Percentiles rank a stretch among this genome's conserved stretches.
phyloP scores from a whole-genome alignment of 2,888 invertebrate genomes.

The Amiota communis region DNA sequence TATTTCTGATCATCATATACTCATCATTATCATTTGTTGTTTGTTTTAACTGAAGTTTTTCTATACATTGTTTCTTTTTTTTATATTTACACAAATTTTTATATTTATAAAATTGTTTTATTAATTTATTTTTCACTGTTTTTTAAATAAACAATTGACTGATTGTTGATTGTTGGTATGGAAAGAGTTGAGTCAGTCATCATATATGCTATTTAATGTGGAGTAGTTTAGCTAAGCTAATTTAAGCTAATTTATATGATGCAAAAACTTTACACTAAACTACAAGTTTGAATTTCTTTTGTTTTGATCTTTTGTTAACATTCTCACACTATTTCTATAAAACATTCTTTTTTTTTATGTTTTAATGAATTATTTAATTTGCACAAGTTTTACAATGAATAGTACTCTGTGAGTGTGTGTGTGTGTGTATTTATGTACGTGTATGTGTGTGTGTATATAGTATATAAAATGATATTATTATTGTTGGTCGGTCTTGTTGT shows the following conservation, averaged over 20 bases:
- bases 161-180: background rate
- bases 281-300: conserved; percentile 29
- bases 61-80: too few species aligned
- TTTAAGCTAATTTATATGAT: too few species aligned
- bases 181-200: background rate
- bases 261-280: too few species aligned
- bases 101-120: background rate
- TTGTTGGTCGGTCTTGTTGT: conserved; percentile 37
- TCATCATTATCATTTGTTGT: too few species aligned
- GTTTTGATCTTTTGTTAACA: background rate
- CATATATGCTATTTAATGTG: too few species aligned
- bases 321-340: too few species aligned
- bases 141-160: background rate
- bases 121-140: background rate
- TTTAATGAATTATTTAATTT: background rate
- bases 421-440: conserved; percentile 20
- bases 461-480: conserved; percentile 4
- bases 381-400: conserved; percentile 23
- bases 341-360: too few species aligned
- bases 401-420: conserved; percentile 6
- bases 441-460: background rate
- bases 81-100: too few species aligned
- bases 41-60: too few species aligned
- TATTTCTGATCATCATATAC: too few species aligned
- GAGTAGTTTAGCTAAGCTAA: background rate